These are phyloP conservation scores for Sebastes itinus DNA, from an alignment of 2,797 vertebrate genomes.

Conservation along the genomic window DNA sequence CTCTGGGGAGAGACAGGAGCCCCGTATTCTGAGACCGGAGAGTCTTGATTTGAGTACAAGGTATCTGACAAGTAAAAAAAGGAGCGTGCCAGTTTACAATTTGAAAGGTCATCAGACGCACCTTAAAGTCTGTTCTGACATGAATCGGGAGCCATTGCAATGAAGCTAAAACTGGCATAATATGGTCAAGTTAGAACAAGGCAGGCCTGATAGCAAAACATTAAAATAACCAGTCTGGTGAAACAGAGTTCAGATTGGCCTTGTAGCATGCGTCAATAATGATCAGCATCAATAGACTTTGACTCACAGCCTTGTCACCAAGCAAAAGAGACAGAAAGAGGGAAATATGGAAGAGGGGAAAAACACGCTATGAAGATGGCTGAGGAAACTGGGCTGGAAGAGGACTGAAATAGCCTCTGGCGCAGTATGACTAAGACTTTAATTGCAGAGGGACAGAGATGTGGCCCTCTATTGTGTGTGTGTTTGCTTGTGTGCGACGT, in stretches of 20 bases:
- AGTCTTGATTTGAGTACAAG: too few relatives aligned
- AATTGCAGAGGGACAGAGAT: conserved; percentile 78
- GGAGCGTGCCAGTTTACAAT: too few relatives aligned
- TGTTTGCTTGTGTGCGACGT: conserved; percentile 12
- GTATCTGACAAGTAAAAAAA: too few relatives aligned
- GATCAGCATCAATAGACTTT: conserved; percentile 43
- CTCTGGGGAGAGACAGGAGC: too few relatives aligned
- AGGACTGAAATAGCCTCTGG: conserved; percentile 77
- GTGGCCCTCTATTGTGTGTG: conserved; percentile 58
- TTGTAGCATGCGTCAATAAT: conserved; percentile 24
- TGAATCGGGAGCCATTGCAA: too few relatives aligned
- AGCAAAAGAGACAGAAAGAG: conserved; percentile 13
- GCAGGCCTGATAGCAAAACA: too few relatives aligned
- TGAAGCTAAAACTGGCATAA: too few relatives aligned
- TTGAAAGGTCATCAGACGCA: too few relatives aligned
- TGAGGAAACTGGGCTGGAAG: conserved; percentile 57
- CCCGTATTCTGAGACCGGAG: too few relatives aligned
- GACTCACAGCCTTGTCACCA: conserved; percentile 33
- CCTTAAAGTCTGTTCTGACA: too few relatives aligned
- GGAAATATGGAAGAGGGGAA: conserved; percentile 4
- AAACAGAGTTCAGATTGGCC: background rate
- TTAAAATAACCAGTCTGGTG: too few relatives aligned
- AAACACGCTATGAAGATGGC: conserved; percentile 42
- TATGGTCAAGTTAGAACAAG: too few relatives aligned
- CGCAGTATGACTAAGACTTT: conserved; percentile 80